Base-by-base conservation (phyloP, 1,140 invertebrate genomes). In the Bombus confusus region DNA sequence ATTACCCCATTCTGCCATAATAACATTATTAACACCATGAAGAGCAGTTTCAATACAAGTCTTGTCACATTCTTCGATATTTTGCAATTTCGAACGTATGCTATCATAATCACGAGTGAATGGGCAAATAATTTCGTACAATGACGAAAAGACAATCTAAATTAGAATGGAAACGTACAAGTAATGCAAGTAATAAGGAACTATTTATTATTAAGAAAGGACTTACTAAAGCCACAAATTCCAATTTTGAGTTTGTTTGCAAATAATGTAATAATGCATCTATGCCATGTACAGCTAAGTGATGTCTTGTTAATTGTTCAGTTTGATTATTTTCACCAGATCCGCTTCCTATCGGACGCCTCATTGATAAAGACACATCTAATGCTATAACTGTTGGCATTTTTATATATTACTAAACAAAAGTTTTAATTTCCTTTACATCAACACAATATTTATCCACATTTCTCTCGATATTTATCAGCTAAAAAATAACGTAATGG, bases 221-320 rank as follows among this genome's bases (percentile, higher is more conserved):
- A 22, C 93, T 95, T 95, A 99, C 97, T 94, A 99, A 94, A n/a
- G 98, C 96, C 18, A 98, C 97, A 95, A 99, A 98, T 95, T 99
- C 99, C 75, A 99, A 93, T 95, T 98, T 99, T 22, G 97, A 97
- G 93, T 98, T 97, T 3, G 96, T 92, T 89, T 97, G 96, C 78
- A 99, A 95, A 94, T 98, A 97, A 95, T 99, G 98, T 57, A 99
- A 95, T 85, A 99, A 96, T 68, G 96, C 96, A 93, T 98, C 98
- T 81, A 99, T 97, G 69, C 98, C 98, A 83, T 97, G 96, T 62
- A 97, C 94, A 15, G 98, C 98, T 83, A 99, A 95, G 88, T 98
- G 96, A 89, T 97, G 96, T 75, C 97, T 96, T 0, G 96, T 96
- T 72, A 96, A 84, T 83, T 93, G 93, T 89, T 95, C 94, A 88